Percentiles rank a stretch among this genome's conserved stretches.
Conservation (phyloP, 2,888 invertebrate genomes). For the Notodonta ziczac region DNA sequence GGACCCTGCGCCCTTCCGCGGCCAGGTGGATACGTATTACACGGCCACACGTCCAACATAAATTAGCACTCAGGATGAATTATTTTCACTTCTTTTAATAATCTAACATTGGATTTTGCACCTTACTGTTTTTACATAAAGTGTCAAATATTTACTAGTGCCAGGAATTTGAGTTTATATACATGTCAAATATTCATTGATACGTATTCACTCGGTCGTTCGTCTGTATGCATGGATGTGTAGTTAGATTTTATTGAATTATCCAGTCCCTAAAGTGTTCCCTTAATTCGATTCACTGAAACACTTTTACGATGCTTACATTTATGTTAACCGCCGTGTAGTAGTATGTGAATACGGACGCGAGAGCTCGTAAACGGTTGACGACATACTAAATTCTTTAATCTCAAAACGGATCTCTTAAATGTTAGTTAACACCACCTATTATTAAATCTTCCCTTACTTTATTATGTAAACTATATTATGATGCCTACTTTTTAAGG, state of each 20-base stretch:
- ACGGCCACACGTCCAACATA: constrained; percentile 48
- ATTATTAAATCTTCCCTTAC: neutral
- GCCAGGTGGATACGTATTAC: constrained; percentile 68
- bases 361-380: constrained; percentile 23
- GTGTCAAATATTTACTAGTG: neutral
- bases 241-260: neutral
- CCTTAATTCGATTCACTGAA: constrained; percentile 5
- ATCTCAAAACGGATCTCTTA: constrained; percentile 19
- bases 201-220: constrained; percentile 41
- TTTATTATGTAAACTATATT: neutral
- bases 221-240: constrained; percentile 37
- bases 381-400: constrained; percentile 25
- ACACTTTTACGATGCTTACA: constrained; percentile 8
- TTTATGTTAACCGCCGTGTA: constrained; percentile 11
- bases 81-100: neutral
- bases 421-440: constrained; percentile 19
- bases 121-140: neutral
- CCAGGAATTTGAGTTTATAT: neutral
- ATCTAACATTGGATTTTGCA: neutral
- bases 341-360: constrained; percentile 19
- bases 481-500: neutral
- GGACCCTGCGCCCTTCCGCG: constrained; percentile 23
- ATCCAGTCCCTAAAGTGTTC: constrained; percentile 5
- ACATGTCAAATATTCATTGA: constrained; percentile 24
- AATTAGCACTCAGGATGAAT: constrained; percentile 28